Evolutionary conservation across 2,888 invertebrate species (phyloP).

Genomic region (Eristalis arbustorum): DNA sequence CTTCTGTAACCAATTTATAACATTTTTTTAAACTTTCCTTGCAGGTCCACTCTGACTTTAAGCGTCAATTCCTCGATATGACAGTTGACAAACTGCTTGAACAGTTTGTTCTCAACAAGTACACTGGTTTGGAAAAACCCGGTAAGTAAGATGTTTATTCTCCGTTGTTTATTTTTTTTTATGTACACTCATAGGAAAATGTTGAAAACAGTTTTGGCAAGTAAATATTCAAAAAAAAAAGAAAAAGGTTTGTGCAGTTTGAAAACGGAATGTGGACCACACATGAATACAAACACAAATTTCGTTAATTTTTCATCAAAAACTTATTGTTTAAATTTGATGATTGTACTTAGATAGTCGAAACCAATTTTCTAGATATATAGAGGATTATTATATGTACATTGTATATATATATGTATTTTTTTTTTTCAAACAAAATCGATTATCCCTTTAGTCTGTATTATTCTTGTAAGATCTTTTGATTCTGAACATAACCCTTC

Average conservation of each 20-base stretch:
- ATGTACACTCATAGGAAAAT: constrained; percentile 28
- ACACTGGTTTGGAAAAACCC: constrained; percentile 96
- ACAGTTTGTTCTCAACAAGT: constrained; percentile 94
- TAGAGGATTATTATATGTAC: not conserved
- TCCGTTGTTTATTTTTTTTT: constrained; percentile 8
- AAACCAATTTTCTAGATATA: not conserved
- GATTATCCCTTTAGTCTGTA: constrained; percentile 1
- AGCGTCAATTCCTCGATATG: constrained; percentile 93
- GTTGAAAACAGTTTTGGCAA: constrained; percentile 21
- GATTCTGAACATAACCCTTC: constrained; percentile 61
- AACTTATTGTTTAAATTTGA: not conserved
- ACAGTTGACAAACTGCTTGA: constrained; percentile 95
- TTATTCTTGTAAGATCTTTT: constrained; percentile 43
- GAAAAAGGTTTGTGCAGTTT: constrained; percentile 68
- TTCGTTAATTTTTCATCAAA: not conserved
- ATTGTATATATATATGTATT: not conserved
- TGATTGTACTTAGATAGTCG: not conserved
- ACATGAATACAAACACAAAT: not conserved
- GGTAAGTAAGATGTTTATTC: constrained; percentile 82
- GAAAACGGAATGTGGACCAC: constrained; percentile 56
- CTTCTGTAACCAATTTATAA: not conserved
- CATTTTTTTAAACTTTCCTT: not conserved
- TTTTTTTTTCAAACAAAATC: not conserved
- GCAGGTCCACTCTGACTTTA: constrained; percentile 94
- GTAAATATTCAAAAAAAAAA: constrained; percentile 10